Evolutionary conservation across 2,888 invertebrate genomes (phyloP).

Genomic region (Apamea crenata): DNA sequence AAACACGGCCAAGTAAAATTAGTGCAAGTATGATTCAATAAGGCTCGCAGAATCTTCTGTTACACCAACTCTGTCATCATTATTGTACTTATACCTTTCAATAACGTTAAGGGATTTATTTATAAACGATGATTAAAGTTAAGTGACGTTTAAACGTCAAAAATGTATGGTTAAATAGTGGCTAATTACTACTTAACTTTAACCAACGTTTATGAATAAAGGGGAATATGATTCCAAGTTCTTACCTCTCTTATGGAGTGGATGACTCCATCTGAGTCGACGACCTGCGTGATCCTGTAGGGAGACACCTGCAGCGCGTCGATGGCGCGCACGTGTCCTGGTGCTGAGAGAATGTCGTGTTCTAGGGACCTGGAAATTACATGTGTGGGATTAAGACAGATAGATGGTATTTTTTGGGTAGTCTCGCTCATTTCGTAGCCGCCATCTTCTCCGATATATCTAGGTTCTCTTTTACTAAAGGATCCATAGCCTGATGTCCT

Average conservation of each 20-base stretch:
- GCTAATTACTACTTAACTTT: no score
- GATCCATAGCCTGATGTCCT: neutral
- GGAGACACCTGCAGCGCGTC: slow-evolving; percentile 93
- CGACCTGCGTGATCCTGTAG: slow-evolving; percentile 93
- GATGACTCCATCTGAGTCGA: slow-evolving; percentile 93
- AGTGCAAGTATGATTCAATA: neutral
- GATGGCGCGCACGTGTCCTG: slow-evolving; percentile 81
- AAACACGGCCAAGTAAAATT: neutral
- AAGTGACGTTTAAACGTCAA: no score
- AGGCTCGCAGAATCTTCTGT: neutral
- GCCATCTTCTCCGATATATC: neutral
- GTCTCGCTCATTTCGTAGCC: neutral
- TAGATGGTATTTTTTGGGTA: neutral
- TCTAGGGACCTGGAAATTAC: slow-evolving; percentile 89
- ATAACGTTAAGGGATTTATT: neutral
- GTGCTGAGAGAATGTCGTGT: slow-evolving; percentile 90
- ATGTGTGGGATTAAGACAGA: neutral
- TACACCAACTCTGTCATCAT: neutral
- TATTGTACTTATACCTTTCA: neutral
- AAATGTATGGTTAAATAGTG: no score
- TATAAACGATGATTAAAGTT: no score
- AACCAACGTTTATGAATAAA: no score
- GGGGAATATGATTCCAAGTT: no score
- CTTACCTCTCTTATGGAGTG: slow-evolving; percentile 92
- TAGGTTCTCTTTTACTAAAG: neutral